phyloP scores from a whole-genome alignment of 2,888 invertebrate species.

The Drosophila colorata region DNA sequence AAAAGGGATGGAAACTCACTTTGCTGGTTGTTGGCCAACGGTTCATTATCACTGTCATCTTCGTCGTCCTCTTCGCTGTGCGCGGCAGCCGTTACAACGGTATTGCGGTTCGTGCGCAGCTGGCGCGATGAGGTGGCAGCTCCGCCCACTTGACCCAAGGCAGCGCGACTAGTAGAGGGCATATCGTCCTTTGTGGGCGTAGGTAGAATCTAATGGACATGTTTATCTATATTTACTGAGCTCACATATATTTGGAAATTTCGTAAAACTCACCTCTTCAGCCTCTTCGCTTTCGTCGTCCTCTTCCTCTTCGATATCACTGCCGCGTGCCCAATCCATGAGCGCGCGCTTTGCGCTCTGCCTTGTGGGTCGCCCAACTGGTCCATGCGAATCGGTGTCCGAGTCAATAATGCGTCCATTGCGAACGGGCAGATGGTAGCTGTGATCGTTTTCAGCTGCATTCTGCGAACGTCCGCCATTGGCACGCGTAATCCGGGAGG shows the following conservation, averaged over 20 bases:
- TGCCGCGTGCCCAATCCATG: slow-evolving; percentile 83
- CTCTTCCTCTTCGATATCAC: slow-evolving; percentile 81
- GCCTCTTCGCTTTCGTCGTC: slow-evolving; percentile 79
- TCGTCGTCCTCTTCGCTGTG: slow-evolving; percentile 77
- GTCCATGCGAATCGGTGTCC: slow-evolving; percentile 81
- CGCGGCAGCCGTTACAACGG: slow-evolving; percentile 65
- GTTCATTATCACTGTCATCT: slow-evolving; percentile 83
- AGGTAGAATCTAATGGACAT: slow-evolving; percentile 75
- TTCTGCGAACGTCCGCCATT: slow-evolving; percentile 63
- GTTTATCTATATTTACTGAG: neutral
- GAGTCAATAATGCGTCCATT: slow-evolving; percentile 82
- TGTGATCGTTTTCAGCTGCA: slow-evolving; percentile 84
- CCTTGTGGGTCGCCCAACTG: slow-evolving; percentile 81
- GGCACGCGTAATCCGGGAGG: slow-evolving; percentile 79
- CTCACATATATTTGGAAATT: neutral
- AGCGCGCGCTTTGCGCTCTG: slow-evolving; percentile 83
- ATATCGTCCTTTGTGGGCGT: slow-evolving; percentile 80
- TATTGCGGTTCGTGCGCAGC: slow-evolving; percentile 84
- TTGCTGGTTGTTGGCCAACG: slow-evolving; percentile 81
- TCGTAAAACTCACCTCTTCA: slow-evolving; percentile 57
- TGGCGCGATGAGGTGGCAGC: slow-evolving; percentile 66
- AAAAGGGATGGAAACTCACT: slow-evolving; percentile 51
- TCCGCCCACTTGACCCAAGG: slow-evolving; percentile 44
- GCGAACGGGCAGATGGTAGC: slow-evolving; percentile 83
- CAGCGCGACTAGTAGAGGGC: slow-evolving; percentile 78